Base-by-base conservation (phyloP, 1,140 invertebrate species). In the Pseudomyrmex pallidus region DNA sequence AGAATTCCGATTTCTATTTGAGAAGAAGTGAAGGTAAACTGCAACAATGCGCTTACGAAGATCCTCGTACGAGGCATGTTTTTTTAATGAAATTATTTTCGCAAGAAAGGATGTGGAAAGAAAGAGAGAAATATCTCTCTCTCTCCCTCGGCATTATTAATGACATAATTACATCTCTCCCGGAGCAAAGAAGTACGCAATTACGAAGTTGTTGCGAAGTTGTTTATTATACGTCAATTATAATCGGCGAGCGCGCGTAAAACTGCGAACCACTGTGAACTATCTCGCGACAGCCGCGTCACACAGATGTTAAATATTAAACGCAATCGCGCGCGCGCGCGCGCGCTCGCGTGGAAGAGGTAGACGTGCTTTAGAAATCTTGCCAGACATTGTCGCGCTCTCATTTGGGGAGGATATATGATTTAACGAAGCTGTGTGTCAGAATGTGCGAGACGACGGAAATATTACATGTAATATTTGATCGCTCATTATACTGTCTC, bases 221-320 rank as follows among this genome's bases (percentile, higher is more conserved):
- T 35, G 35, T 35, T 35, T 35, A 35, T 35, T 57, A 82, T 50
- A 56, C 57, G 25, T 54, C 62, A 50, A 77, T 83, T 61, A 35
- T n/a, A n/a, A n/a, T 82, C 66, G 52, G 20, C 56, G 63, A 25
- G 52, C 59, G 13, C n/a, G 54, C 46, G 44, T 85, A 35, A 35
- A 35, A 35, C 83, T 85, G 87, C 85, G 90, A 88, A 68, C 74
- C 84, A 66, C 85, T 87, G 85, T 35, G 35, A 35, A 77, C 73
- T 74, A 73, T 86, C 63, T 86, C 63, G 73, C 85, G 88, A 85
- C 78, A 86, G 82, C 63, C 86, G 87, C 91, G 5, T 35, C 7
- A 35, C 90, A 85, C 85, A 86, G 87, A 89, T 91, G 89, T 91
- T 91, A 92, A 92, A 91, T 92, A 92, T 92, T 91, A 91, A 92